Evolutionary conservation across 2,797 vertebrate genomes (phyloP).

Genomic region (Gymnocypris eckloni): DNA sequence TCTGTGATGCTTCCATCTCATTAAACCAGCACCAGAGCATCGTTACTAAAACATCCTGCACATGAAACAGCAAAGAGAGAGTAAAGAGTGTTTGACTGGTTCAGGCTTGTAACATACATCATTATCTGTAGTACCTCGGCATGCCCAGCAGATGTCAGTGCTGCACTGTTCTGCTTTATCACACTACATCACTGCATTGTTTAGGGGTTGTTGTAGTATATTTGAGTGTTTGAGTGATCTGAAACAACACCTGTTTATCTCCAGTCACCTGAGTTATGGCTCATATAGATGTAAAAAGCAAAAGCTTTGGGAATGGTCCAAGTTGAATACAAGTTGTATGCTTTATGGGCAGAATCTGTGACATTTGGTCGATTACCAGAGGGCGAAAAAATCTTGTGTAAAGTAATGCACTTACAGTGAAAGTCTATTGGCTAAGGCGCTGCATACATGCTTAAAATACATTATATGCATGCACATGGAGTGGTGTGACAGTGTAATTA

Average conservation of each 20-base stretch:
- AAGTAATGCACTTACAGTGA: background rate
- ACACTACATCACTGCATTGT: background rate
- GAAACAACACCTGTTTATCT: background rate
- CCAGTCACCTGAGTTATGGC: background rate
- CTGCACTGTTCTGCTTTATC: background rate
- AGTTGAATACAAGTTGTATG: background rate
- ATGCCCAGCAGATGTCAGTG: constrained; percentile 37
- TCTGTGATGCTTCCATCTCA: constrained; percentile 9
- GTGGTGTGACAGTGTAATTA: background rate
- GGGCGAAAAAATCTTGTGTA: background rate
- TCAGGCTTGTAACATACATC: background rate
- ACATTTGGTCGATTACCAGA: background rate
- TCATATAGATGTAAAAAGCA: background rate
- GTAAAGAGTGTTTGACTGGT: background rate
- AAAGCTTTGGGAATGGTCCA: background rate
- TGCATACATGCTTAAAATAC: background rate
- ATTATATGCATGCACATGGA: background rate
- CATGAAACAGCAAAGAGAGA: background rate
- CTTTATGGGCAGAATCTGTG: background rate
- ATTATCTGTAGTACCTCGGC: background rate
- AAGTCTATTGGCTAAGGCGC: background rate
- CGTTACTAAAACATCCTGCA: background rate
- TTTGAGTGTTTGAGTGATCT: background rate
- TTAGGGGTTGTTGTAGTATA: background rate
- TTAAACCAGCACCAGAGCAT: background rate